Evolutionary conservation across 2,888 invertebrate genomes (phyloP), one percentile per base, ranked within the genome.

Genomic region (Tetranychus piercei): DNA sequence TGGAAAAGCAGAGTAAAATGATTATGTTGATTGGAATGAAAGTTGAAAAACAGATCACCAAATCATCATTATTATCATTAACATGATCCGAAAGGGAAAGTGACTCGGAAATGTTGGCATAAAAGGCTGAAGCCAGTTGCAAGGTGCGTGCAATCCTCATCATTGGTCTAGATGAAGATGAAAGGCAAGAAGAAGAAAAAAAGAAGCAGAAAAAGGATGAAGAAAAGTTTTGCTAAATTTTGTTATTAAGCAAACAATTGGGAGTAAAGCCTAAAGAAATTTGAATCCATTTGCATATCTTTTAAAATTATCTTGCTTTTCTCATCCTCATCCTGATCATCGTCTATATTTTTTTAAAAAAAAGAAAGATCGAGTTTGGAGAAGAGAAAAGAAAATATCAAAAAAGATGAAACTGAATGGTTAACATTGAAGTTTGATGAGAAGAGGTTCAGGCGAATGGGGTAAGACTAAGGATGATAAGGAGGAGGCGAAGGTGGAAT

Each of bases 201-300:
- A 15, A 15, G 9, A 15, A 15, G 9, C 55, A 34, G 34, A 34
- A 34, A 34, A 34, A 34, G 34, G 34, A 34, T 34, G 34, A 34
- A 34, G 34, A 15, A 55, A 6, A 55, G 55, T 55, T 55, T 55
- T 5, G 9, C 55, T 55, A 55, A 55, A 15, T 55, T 55, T 55
- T 15, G 15, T 55, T 55, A 55, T 55, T 55, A 55, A 15, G 11
- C 15, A 15, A 15, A 55, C 15, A 9, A 55, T 55, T 15, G 34
- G 34, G 34, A 34, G 34, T 34, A 15, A 9, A 55, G 55, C 55
- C 55, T 55, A 9, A 55, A 55, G 55, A 55, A 55, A 55, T 55
- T 55, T 55, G 55, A 55, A 55, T 55, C 55, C 55, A 55, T 55
- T 55, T 55, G 55, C 55, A 55, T 55, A 55, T 55, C 55, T 55